Conservation (phyloP, 1,140 invertebrate species). For the Eufriesea mexicana region DNA sequence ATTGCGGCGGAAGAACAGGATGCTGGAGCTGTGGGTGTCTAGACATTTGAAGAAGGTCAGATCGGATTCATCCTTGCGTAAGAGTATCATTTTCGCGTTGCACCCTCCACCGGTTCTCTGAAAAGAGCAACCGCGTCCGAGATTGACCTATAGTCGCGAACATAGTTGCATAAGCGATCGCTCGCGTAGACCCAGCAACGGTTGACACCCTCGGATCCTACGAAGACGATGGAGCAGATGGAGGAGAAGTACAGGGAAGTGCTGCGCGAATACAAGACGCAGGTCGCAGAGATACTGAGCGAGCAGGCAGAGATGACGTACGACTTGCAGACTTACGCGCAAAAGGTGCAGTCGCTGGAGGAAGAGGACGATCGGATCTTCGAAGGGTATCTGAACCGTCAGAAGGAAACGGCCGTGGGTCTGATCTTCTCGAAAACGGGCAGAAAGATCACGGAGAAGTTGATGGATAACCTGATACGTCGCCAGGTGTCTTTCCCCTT, state of each 20-base stretch:
- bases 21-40: conserved; percentile 59
- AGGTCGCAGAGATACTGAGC: conserved; percentile 49
- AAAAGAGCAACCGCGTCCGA: background rate
- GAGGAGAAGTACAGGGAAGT: conserved; percentile 57
- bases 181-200: conserved; percentile 57
- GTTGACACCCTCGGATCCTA: conserved; percentile 42
- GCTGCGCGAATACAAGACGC: conserved; percentile 60
- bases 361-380: conserved; percentile 50
- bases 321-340: conserved; percentile 50
- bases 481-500: conserved; percentile 59
- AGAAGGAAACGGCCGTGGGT: conserved; percentile 52
- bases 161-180: background rate
- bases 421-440: conserved; percentile 64
- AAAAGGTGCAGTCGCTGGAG: conserved; percentile 13
- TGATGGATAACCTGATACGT: conserved; percentile 53
- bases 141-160: background rate
- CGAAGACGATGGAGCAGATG: conserved; percentile 45
- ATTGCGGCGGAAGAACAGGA: conserved; percentile 56
- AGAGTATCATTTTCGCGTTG: too few species aligned
- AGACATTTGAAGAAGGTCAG: conserved; percentile 65
- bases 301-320: conserved; percentile 27
- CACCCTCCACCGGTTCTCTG: too few species aligned
- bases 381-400: conserved; percentile 43
- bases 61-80: background rate
- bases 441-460: conserved; percentile 54